Evolutionary conservation across 2,113 vertebrate species (phyloP), one percentile per base, ranked within the genome.

Genomic region (Pseudorasbora parva): DNA sequence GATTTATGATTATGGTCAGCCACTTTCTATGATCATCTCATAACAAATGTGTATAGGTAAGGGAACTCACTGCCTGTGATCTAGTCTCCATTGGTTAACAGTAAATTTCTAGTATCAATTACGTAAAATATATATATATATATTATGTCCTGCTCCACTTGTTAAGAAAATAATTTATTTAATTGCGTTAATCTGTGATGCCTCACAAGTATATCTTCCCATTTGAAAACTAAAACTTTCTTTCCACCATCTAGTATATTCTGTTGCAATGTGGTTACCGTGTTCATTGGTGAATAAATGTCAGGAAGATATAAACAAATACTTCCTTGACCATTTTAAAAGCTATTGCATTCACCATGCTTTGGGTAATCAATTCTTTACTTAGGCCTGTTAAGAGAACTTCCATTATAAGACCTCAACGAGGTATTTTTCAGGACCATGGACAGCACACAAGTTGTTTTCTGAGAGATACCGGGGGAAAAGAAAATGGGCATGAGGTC

Each of bases 391-490:
- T 66, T 73, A 41, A 37, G 14, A 57, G 78, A 82, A 60, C 37
- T 73, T 80, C 54, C 41, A 78, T 74, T 76, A 66, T 71, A 76
- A 69, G 60, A 68, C 73, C 27, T 79, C 60, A 81, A 41, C 30
- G 43, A 82, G 73, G 57, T 78, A 79, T 87, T 87, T 73, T 87
- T 89, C 88, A 89, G 88, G 68, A 89, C 88, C 86, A 87, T 86
- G 88, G 88, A 89, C 86, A 89, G 88, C 88, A 84, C 59, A 82
- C 47, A 86, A 82, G 60, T 71, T 84, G 82, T 86, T 82, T 86
- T 80, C 78, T 86, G 27, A 85, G 43, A 51, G 76, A 73, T 82
- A 81, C 66, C 62, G 23, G n/a, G 30, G 62, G 9, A 82, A 82
- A 78, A 47, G 79, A 47, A 82, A 78, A 78, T 11, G 11, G 30